Evolutionary conservation across 1,140 invertebrate species (phyloP).

Genomic region (Ctenoplectra terminalis): DNA sequence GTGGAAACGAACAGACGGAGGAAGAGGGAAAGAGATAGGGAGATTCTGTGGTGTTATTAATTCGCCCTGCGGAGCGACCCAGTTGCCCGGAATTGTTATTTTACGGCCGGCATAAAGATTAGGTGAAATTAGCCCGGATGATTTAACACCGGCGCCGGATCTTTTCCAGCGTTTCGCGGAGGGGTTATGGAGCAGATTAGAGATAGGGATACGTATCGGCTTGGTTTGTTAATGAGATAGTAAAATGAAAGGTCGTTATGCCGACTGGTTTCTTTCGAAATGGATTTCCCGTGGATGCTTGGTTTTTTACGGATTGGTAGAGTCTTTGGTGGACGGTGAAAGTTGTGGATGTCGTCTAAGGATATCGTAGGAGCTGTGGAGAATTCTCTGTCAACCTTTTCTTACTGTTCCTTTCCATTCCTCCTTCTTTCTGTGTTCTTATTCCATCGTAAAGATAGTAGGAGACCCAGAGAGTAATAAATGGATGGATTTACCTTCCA

Average conservation of each 20-base stretch:
- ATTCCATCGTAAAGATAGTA: too few species aligned
- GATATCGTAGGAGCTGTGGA: too few species aligned
- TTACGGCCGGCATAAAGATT: constrained; percentile 73
- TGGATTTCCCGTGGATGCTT: too few species aligned
- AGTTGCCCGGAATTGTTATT: constrained; percentile 70
- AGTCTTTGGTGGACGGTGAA: too few species aligned
- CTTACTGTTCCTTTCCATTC: too few species aligned
- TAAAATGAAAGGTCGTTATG: not conserved
- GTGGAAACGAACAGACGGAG: not conserved
- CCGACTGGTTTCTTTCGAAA: not conserved
- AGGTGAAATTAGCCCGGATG: constrained; percentile 71
- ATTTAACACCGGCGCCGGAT: constrained; percentile 65
- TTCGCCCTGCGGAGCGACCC: constrained; percentile 35
- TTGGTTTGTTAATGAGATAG: not conserved
- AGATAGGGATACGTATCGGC: not conserved
- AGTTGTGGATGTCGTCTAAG: too few species aligned
- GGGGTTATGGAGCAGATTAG: constrained; percentile 33
- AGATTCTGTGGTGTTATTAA: constrained; percentile 55
- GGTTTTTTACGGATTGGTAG: too few species aligned
- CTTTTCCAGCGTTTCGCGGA: constrained; percentile 44
- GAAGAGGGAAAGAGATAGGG: too few species aligned
- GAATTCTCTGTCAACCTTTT: too few species aligned
- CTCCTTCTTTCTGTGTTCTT: too few species aligned
- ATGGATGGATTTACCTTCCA: too few species aligned
- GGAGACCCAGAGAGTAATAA: too few species aligned